Evolutionary conservation across 2,797 vertebrate species (phyloP).

Genomic region (Silurus aristotelis): DNA sequence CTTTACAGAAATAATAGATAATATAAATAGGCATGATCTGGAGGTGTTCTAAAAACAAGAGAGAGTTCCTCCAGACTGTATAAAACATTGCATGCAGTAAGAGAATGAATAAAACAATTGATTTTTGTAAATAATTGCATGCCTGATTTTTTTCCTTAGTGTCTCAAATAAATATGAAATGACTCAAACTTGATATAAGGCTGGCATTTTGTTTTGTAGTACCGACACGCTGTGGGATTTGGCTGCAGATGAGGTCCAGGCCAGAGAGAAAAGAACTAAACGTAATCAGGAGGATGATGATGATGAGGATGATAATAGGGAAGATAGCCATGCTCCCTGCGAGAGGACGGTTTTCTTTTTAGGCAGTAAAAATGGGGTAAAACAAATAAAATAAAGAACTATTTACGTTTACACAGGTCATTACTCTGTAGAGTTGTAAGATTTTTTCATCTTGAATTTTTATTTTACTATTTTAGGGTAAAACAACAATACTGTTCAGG

Average conservation of each 20-base stretch:
- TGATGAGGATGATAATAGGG: constrained; percentile 41
- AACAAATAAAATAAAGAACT: neutral
- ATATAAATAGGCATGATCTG: neutral
- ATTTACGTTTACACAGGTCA: neutral
- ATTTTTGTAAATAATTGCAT: neutral
- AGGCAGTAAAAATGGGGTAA: constrained; percentile 90
- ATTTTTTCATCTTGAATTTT: neutral
- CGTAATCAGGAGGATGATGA: constrained; percentile 47
- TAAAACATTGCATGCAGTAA: neutral
- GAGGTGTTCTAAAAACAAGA: neutral
- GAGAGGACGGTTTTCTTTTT: constrained; percentile 88
- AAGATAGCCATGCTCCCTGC: constrained; percentile 61
- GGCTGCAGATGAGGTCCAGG: constrained; percentile 81
- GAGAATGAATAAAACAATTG: neutral
- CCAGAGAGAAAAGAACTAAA: constrained; percentile 61
- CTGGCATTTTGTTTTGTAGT: constrained; percentile 61
- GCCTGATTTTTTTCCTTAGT: neutral
- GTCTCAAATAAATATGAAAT: neutral
- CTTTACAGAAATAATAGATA: too few relatives aligned
- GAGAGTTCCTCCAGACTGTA: neutral
- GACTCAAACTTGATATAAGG: neutral
- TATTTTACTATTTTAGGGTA: constrained; percentile 76
- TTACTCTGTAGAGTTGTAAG: neutral
- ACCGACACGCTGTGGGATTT: constrained; percentile 91
- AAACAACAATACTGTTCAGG: constrained; percentile 90